Evolutionary conservation across 2,113 vertebrate genomes (phyloP).

Genomic region (Thamnophis sirtalis): DNA sequence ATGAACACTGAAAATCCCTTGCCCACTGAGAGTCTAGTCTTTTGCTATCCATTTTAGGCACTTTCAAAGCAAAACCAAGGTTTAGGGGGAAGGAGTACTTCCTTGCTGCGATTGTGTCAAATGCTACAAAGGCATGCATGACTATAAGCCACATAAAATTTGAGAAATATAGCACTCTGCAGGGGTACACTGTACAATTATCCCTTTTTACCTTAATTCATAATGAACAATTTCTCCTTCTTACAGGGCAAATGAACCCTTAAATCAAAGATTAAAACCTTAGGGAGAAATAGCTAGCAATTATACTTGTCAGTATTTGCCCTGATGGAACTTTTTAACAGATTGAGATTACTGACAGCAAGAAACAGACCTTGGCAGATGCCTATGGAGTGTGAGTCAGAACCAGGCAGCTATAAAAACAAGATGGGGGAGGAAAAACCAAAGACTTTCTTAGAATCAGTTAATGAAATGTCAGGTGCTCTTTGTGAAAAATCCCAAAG

Average conservation of each 20-base stretch:
- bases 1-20: conserved; percentile 42
- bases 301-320: conserved; percentile 55
- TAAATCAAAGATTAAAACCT: conserved; percentile 45
- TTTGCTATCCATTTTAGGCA: background rate
- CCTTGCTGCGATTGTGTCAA: background rate
- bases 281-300: conserved; percentile 45
- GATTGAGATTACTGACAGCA: conserved; percentile 49
- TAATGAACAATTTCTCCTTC: conserved; percentile 14
- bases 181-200: conserved; percentile 34
- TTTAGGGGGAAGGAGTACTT: background rate
- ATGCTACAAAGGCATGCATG: background rate
- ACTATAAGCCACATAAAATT: conserved; percentile 38
- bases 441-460: background rate
- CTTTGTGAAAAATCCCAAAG: background rate
- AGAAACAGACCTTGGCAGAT: background rate
- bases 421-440: background rate
- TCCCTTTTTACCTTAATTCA: conserved; percentile 7
- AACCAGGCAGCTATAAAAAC: conserved; percentile 6
- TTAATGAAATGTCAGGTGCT: conserved; percentile 29
- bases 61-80: background rate
- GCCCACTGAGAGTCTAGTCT: conserved; percentile 31
- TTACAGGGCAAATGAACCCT: conserved; percentile 3
- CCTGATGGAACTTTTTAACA: conserved; percentile 32
- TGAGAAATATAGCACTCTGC: conserved; percentile 7
- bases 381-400: background rate